Base-by-base conservation (phyloP, 2,888 invertebrate species). In the Caenorhabditis panamensis region DNA sequence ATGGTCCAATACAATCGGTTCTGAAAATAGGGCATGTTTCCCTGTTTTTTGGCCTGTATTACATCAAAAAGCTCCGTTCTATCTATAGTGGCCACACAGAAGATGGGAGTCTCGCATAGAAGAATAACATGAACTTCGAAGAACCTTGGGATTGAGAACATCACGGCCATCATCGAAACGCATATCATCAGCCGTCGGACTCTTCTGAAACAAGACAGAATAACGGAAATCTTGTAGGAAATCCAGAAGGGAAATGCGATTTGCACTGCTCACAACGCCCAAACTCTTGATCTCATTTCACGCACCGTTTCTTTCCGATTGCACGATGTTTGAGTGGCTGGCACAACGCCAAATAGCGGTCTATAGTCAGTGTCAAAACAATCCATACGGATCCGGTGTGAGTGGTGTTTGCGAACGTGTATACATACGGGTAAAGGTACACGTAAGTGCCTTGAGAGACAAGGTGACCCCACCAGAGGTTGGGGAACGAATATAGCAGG, bases 331-430 rank as follows among this genome's bases (percentile, higher is more conserved):
- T 90, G 61, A 90, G 82, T 36, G 90, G 90, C 62, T 87, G 84
- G 76, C 90, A 90, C 54, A 90, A 79, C 2, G 90, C 89, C 82
- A 90, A 76, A 73, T 88, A 90, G 58, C 90, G 83, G 75, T 90
- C 90, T 59, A 90, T 85, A 9, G 90, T 90, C 72, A 90, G 73
- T 20, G 90, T 87, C 41, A 90, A 77, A 68, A 90, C 87, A 62
- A 90, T 88, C 90, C 90, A 90, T 11, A 90, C 89, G n/a, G 89
- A 86, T 44, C 87, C 89, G 24, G 90, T 90, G 64, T 89, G 88
- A 8, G 89, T 89, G 31, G 89, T 87, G 61, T 90, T 90, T 16
- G 90, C 89, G 54, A 90, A 87, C 8, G 86, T 85, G 82, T 90
- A 90, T 16, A 87, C 88, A 63, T 87, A 88, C 2, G 90, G 90